phyloP scores from a whole-genome alignment of 2,888 invertebrate species.

The Andrena minutula region DNA sequence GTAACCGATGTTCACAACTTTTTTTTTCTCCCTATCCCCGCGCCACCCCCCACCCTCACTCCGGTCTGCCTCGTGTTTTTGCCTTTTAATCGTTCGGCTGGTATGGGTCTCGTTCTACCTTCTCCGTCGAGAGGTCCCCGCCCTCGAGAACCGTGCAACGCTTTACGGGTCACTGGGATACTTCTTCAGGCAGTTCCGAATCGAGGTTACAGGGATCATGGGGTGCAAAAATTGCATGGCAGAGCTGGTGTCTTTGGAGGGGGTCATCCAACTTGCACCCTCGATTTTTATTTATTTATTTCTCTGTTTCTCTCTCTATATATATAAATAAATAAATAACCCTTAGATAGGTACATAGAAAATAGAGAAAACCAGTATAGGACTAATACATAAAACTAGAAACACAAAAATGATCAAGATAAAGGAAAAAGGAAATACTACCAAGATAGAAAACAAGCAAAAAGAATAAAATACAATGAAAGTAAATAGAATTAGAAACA shows the following conservation, averaged over 20 bases:
- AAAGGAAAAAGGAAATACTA: too few relatives aligned
- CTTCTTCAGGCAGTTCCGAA: neutral
- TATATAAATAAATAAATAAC: too few relatives aligned
- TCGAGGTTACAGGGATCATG: neutral
- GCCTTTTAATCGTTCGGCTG: slow-evolving; percentile 41
- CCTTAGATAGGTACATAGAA: too few relatives aligned
- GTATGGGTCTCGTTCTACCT: neutral
- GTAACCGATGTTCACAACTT: slow-evolving; percentile 64
- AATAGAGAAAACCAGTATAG: too few relatives aligned
- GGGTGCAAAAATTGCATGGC: neutral
- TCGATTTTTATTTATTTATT: too few relatives aligned
- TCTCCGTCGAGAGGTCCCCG: neutral
- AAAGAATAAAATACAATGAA: too few relatives aligned
- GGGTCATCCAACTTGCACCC: too few relatives aligned
- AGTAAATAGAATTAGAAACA: neutral
- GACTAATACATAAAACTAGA: too few relatives aligned
- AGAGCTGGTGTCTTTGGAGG: too few relatives aligned
- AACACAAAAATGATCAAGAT: too few relatives aligned
- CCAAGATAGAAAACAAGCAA: too few relatives aligned
- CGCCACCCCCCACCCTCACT: neutral
- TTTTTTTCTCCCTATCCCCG: slow-evolving; percentile 10
- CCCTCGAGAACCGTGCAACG: neutral
- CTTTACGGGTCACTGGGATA: slow-evolving; percentile 1
- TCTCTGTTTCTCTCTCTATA: too few relatives aligned
- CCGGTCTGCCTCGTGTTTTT: slow-evolving; percentile 34